Conservation (phyloP, 2,888 invertebrate genomes). For the Vanessa cardui region DNA sequence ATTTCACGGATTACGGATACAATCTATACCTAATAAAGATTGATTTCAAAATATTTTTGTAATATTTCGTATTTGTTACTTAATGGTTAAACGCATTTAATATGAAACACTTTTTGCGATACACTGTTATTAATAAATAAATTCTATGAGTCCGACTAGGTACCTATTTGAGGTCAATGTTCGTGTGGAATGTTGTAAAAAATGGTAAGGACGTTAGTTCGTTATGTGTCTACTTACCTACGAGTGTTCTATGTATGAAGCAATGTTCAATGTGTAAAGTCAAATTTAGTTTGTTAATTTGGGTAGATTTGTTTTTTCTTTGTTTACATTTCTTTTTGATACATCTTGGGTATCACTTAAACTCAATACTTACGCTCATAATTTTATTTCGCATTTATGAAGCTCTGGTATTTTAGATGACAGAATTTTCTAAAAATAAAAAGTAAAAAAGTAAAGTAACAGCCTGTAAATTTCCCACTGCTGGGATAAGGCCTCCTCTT, state of each 20-base stretch:
- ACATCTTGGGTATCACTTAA: too few species aligned
- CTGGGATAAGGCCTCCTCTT: too few species aligned
- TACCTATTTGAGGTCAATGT: slow-evolving; percentile 67
- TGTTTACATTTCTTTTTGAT: too few species aligned
- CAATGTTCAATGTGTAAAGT: slow-evolving; percentile 57
- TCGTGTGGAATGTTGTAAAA: slow-evolving; percentile 76
- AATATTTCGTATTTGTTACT: slow-evolving; percentile 18
- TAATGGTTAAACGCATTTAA: slow-evolving; percentile 63
- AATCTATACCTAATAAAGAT: background rate
- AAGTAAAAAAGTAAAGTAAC: too few species aligned
- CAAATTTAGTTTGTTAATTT: slow-evolving; percentile 65
- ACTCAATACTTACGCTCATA: too few species aligned
- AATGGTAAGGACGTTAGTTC: slow-evolving; percentile 74
- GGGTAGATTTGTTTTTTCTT: background rate
- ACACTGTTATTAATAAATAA: slow-evolving; percentile 74
- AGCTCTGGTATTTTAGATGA: too few species aligned
- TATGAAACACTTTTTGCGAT: slow-evolving; percentile 72
- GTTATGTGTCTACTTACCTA: slow-evolving; percentile 54
- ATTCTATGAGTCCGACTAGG: slow-evolving; percentile 66
- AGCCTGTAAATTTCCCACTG: too few species aligned
- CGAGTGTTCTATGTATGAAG: slow-evolving; percentile 8
- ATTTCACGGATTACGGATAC: background rate
- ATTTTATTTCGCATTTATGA: too few species aligned
- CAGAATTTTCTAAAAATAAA: too few species aligned
- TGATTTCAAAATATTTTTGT: background rate